These are phyloP conservation scores for Myotis pilosus DNA, from an alignment of 2,797 vertebrate species.

Conservation along the genomic window DNA sequence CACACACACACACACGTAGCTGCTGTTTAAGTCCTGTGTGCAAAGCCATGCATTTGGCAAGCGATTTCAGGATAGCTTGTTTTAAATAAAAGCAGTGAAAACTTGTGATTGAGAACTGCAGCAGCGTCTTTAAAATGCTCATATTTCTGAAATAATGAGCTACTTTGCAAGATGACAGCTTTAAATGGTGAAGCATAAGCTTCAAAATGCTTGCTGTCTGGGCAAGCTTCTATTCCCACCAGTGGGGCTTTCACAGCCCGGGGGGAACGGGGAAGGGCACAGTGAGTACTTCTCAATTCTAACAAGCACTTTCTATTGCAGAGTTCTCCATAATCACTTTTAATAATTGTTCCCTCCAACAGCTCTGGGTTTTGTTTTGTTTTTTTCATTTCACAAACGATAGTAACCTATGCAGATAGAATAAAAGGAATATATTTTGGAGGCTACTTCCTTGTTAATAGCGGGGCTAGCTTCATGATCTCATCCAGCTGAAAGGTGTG, in stretches of 20 bases:
- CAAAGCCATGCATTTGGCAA: constrained; percentile 10
- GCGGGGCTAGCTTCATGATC: neutral
- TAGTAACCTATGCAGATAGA: constrained; percentile 54
- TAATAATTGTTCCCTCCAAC: constrained; percentile 71
- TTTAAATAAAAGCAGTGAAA: constrained; percentile 66
- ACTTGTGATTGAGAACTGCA: constrained; percentile 72
- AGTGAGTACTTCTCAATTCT: constrained; percentile 61
- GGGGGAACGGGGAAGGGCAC: constrained; percentile 46
- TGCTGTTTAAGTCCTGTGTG: neutral
- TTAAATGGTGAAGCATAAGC: constrained; percentile 72
- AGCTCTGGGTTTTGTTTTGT: neutral
- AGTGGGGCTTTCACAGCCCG: constrained; percentile 62
- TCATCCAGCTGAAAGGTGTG: neutral
- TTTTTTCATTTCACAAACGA: constrained; percentile 65
- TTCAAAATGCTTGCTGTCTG: constrained; percentile 76
- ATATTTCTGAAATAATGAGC: constrained; percentile 81
- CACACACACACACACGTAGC: neutral
- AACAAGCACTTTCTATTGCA: constrained; percentile 67
- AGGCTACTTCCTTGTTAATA: neutral
- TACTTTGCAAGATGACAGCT: constrained; percentile 77
- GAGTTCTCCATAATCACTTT: constrained; percentile 74
- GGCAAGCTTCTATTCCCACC: constrained; percentile 73
- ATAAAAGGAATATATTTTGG: constrained; percentile 43
- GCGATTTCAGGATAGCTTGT: constrained; percentile 53
- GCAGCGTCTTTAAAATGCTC: constrained; percentile 75